Evolutionary conservation across 2,797 vertebrate species (phyloP), one percentile per base, ranked within the genome.

Genomic region (Labeo calbasu): DNA sequence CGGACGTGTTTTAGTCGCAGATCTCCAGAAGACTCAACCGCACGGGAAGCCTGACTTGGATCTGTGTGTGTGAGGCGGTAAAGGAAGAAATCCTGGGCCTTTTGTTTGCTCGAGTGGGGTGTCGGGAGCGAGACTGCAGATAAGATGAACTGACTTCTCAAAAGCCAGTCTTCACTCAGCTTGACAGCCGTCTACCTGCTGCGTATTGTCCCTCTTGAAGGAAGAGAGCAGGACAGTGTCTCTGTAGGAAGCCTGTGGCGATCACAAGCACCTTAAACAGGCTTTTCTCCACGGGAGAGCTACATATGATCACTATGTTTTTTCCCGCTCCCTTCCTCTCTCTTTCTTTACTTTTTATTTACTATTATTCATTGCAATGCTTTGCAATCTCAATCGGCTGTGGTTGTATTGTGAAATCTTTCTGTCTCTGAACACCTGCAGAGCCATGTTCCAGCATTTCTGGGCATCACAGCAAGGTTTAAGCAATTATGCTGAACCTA

Each of bases 161-260:
- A 86, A 88, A 89, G 53, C 81, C 79, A 76, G 69, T 75, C 69
- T 80, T 89, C 81, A 77, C 81, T 76, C 75, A 50, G 21, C 79
- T 65, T 57, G 71, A 75, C 72, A 76, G 51, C 50, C 7, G 32
- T 71, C 82, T 82, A 36, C 82, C 77, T 82, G 68, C 80, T 83
- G 86, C n/a, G 84, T 46, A 80, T 78, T 85, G 80, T 82, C 81
- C 59, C 83, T 85, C 55, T 77, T 83, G 72, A 86, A 77, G 76
- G 76, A 76, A 76, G 59, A 79, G 79, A 86, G 82, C 21, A 57
- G 28, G 53, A 66, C 61, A 55, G 55, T 72, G 78, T 72, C 66
- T 73, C 68, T 36, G 57, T 43, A 32, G 43, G 82, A 83, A 78
- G 70, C 84, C 83, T 79, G 77, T 51, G 15, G 69, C 15, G 84